These are phyloP conservation scores for Dipodomys ordii DNA, from an alignment of 2,113 vertebrate genomes.

Conservation along the genomic window DNA sequence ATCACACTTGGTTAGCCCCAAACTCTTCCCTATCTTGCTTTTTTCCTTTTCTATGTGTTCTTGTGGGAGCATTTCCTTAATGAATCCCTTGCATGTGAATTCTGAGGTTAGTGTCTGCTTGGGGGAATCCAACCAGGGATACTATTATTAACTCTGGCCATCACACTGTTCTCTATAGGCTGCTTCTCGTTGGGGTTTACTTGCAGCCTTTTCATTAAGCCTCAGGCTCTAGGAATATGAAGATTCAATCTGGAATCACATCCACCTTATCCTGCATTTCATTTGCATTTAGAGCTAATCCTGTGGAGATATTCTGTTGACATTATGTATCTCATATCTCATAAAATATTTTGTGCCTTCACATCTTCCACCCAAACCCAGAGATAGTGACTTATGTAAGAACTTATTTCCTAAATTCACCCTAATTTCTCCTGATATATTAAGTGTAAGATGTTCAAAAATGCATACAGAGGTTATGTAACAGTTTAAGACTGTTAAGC, in stretches of 20 bases:
- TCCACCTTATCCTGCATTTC: neutral
- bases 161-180: fast-evolving
- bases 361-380: neutral
- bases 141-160: neutral
- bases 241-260: neutral
- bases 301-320: neutral
- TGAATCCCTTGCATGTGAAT: neutral
- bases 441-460: neutral
- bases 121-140: neutral
- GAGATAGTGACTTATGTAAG: neutral
- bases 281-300: neutral
- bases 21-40: neutral
- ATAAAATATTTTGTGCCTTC: neutral
- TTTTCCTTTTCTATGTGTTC: neutral
- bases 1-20: neutral
- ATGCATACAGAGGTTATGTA: neutral
- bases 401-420: constrained; percentile 37
- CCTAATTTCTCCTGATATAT: neutral
- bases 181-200: neutral
- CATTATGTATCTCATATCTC: neutral
- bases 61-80: neutral
- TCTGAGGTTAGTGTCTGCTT: neutral
- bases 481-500: neutral
- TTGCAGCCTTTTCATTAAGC: neutral
- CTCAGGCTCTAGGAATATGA: too few relatives aligned